Base-by-base conservation (phyloP, 2,888 invertebrate genomes). In the Eupeodes luniger region DNA sequence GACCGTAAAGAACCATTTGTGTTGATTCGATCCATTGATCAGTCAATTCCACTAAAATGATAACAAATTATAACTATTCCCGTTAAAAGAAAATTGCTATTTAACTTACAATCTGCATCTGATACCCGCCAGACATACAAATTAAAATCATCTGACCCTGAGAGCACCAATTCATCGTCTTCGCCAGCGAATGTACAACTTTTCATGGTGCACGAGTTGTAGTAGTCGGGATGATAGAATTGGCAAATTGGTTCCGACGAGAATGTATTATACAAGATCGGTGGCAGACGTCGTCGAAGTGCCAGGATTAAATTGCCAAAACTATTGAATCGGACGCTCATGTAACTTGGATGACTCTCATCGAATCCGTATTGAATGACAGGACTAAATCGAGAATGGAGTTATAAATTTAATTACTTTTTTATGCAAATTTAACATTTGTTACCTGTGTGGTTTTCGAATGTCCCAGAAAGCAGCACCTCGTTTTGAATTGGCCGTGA, bases 161-260 rank as follows among this genome's bases (percentile, higher is more conserved):
- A 98, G 49, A 99, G 93, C 70, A 99, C 96, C 92, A 96, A 98
- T 94, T 98, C 96, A 91, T 99, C 98, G 49, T 96, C 95, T 59
- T 97, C 96, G 0, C 99, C 99, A 16, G 98, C 98, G 94, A 99
- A 99, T 89, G 96, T 97, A 92, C 98, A 98, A 89, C 98, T 98
- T 94, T 99, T 99, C 98, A 99, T 98, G 0, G 99, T 99, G 92
- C 98, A 99, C 0, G 98, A 98, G 93, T 99, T 99, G 92, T 98
- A 98, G 93, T 99, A 99, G 88, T 97, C 97, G 67, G 96, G 96
- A 92, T 98, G 97, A 93, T 98, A 97, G 94, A 99, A 98, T 93
- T 98, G 97, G 47, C 96, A 97, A 40, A 97, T 94, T 0, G 97
- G 96, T 59, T 95, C 95, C 0, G 96, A 94, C 0, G 95, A 95